These are phyloP conservation scores for Tursiops truncatus DNA, from an alignment of 2,113 vertebrate species.

Conservation along the genomic window DNA sequence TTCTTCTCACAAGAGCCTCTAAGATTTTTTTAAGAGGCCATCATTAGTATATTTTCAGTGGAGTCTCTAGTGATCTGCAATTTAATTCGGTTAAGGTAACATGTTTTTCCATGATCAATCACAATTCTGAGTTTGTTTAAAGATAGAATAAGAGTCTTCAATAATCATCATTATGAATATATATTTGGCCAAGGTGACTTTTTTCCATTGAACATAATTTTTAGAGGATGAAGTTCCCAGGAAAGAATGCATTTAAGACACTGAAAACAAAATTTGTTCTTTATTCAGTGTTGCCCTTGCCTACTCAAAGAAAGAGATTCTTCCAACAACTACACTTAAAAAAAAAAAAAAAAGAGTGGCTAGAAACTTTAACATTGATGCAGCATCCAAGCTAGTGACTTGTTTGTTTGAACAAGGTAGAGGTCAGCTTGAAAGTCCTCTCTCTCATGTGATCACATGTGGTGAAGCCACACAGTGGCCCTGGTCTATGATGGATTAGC, in stretches of 20 bases:
- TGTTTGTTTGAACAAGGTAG: background rate
- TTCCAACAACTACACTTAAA: background rate
- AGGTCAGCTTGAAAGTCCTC: background rate
- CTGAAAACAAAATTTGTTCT: background rate
- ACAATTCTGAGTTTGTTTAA: constrained; percentile 15
- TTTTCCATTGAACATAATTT: constrained; percentile 13
- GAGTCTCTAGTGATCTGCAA: background rate
- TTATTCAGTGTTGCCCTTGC: background rate
- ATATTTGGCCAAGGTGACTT: background rate
- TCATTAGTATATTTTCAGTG: constrained; percentile 14
- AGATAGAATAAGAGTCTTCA: background rate
- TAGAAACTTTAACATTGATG: background rate
- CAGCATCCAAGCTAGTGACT: background rate
- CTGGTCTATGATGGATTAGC: background rate
- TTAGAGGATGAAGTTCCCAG: background rate
- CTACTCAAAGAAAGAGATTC: background rate
- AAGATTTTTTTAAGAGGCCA: background rate
- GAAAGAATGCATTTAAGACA: background rate
- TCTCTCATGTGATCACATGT: no score
- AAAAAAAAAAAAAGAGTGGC: background rate
- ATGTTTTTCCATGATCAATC: background rate
- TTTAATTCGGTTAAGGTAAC: background rate
- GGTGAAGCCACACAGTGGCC: background rate
- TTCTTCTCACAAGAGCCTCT: background rate
- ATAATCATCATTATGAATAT: background rate